These are phyloP conservation scores for Heterodera filipjevi DNA, from an alignment of 2,888 invertebrate genomes.

Conservation along the genomic window DNA sequence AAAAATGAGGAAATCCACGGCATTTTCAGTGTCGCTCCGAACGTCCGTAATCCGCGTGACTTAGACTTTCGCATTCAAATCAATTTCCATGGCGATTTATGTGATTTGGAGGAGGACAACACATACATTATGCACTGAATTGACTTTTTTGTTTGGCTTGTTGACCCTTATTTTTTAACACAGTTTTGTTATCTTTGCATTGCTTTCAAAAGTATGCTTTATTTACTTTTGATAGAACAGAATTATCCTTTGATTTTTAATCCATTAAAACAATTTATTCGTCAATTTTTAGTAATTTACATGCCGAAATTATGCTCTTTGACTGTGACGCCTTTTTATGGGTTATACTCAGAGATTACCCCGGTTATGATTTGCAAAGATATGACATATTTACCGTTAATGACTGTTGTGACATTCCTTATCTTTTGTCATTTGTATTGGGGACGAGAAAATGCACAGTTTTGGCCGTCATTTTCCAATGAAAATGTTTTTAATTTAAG, in stretches of 20 bases:
- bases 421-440: too few species aligned
- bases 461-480: too few species aligned
- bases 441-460: too few species aligned
- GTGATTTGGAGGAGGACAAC: conserved; percentile 66
- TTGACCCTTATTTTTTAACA: neutral
- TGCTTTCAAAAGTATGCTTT: neutral
- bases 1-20: conserved; percentile 83
- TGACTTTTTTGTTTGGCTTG: neutral
- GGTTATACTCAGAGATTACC: too few species aligned
- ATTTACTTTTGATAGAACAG: neutral
- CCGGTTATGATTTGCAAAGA: too few species aligned
- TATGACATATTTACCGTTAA: too few species aligned
- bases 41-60: conserved; percentile 91
- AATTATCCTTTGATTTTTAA: neutral
- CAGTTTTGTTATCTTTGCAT: neutral
- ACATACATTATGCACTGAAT: conserved; percentile 69
- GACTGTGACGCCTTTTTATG: too few species aligned
- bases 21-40: conserved; percentile 81
- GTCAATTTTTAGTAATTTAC: too few species aligned
- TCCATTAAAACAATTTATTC: neutral
- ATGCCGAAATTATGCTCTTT: too few species aligned
- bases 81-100: conserved; percentile 52
- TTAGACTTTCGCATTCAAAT: conserved; percentile 83
- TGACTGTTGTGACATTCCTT: too few species aligned
- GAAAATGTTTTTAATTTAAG: too few species aligned